Base-by-base conservation (phyloP, 2,888 invertebrate species). In the Drosophila nigritarsus region DNA sequence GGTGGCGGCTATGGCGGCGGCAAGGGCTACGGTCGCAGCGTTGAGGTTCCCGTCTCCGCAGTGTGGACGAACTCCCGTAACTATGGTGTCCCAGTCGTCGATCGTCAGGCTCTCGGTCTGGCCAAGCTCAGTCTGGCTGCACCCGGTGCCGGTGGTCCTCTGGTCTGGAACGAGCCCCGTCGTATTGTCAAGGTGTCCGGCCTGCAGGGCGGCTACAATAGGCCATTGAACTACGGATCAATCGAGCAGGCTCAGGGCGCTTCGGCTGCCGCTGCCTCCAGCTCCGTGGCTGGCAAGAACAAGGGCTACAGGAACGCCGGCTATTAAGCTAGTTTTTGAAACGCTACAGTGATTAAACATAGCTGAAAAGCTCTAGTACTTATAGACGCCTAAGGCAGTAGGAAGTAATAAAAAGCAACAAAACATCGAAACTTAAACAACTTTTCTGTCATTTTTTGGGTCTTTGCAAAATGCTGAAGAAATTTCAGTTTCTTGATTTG, bases 191-290 rank as follows among this genome's bases (percentile, higher is more conserved):
- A 71, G 34, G 74, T 55, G 27, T 59, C 80, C 13, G 7, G 20
- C 9, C 67, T 45, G 20, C 45, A 24, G 7, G 1, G 2, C 45
- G 15, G 7, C 64, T 85, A 85, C 60, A 62, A 30, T 0, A 62
- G 30, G 4, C 50, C 73, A 55, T 51, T 18, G 0, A 61, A 32
- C 75, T 75, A 79, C 38, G 72, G 71, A 50, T 11, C 40, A 45
- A 70, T 50, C 34, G 76, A 89, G 49, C 45, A 78, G 73, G 83
- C 80, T 3, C 70, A 74, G 64, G 76, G 75, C 24, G 78, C 75
- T 8, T 80, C 82, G 0, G 90, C 90, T 13, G 91, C 91, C 2
- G 91, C 86, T 61, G 91, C 91, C 29, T 76, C 84, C 62, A 79
- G 87, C 61, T 80, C 88, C 48, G 80, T 91, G 27, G 32, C 64